Base-by-base conservation (phyloP, 1,140 invertebrate species). In the Heliconius congener region DNA sequence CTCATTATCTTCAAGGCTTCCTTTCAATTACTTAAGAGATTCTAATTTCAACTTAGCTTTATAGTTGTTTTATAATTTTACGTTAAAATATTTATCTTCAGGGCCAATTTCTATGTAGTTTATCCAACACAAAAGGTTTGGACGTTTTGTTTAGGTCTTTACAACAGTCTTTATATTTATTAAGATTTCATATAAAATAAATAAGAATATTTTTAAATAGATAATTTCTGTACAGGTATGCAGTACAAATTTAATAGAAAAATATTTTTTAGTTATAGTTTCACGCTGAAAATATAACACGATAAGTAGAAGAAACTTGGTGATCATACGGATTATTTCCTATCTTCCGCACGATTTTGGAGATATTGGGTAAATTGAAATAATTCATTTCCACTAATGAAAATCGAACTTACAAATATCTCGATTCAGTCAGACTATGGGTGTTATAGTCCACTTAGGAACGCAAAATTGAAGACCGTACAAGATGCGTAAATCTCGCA, bases 21-120 rank as follows among this genome's bases (percentile, higher is more conserved):
- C 55, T 23, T 60, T 76, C 74, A 76, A 76, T 76, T 74, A 74
- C 77, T 66, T 66, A 74, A 50, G 52, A 50, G 50, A 30, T 23
- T 74, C 52, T 42, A 82, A 86, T 84, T 85, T 78, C 81, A 83
- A 82, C 83, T 85, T 82, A 55, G 52, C 70, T 71, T 71, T 73
- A 77, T 79, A 71, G 74, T 76, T 74, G 66, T 57, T 78, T 77
- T 60, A 76, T 70, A 70, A 72, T 76, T 78, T 82, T 46, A 66
- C 70, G 74, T 74, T 82, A 23, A 70, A 76, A 76, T 76, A 76
- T 76, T 76, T 50, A 76, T 76, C 34, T 39, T 75, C 42, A 66
- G 19, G 37, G 57, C 37, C 37, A 76, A 76, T 76, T 76, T 76
- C 23, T 76, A 76, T 75, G 74, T 60, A 52, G 39, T 75, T 42